Evolutionary conservation across 2,888 invertebrate genomes (phyloP).

Genomic region (Ornithoptera alexandrae): DNA sequence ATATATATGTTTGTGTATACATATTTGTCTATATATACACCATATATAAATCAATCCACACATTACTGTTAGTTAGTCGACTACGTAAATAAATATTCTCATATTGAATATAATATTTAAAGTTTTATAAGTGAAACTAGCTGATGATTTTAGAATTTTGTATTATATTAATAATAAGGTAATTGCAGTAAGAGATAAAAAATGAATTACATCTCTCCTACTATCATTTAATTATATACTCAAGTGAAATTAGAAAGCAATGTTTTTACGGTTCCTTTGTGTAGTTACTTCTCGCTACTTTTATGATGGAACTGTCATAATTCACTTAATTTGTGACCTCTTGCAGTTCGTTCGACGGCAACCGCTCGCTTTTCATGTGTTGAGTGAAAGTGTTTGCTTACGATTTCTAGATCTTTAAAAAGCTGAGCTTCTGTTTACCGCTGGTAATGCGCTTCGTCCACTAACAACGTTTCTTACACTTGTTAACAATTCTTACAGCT

Average conservation of each 20-base stretch:
- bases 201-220: too few species aligned
- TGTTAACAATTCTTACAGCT: background rate
- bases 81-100: background rate
- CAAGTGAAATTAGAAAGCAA: background rate
- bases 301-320: slow-evolving; percentile 6
- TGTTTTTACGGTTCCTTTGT: background rate
- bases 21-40: too few species aligned
- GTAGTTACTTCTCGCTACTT: background rate
- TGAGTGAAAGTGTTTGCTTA: slow-evolving; percentile 35
- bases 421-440: slow-evolving; percentile 1
- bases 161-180: background rate
- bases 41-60: too few species aligned
- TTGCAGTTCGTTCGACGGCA: slow-evolving; percentile 13
- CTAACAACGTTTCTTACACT: background rate
- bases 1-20: too few species aligned
- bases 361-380: slow-evolving; percentile 26
- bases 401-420: slow-evolving; percentile 32
- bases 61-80: too few species aligned
- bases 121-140: too few species aligned
- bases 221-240: too few species aligned
- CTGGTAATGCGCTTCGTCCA: background rate
- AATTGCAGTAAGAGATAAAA: too few species aligned
- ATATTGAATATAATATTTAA: too few species aligned
- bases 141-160: background rate
- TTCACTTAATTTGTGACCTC: slow-evolving; percentile 4